Percentiles rank a stretch among this genome's conserved stretches.
phyloP scores from a whole-genome alignment of 2,113 vertebrate species.

The Platichthys flesus region DNA sequence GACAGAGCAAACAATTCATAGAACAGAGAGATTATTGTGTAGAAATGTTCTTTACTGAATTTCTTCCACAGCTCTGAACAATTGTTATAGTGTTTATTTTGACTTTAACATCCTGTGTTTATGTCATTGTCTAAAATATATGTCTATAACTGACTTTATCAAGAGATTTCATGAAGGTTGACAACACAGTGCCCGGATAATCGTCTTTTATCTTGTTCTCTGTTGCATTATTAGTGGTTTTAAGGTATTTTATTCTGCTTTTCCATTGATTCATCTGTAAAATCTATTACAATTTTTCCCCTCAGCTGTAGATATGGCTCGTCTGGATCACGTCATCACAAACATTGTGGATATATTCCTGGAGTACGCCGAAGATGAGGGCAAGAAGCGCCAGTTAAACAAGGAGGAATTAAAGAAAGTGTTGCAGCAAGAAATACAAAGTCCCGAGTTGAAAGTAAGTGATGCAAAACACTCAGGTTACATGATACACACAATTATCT shows the following conservation, averaged over 20 bases:
- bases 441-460: constrained; percentile 68
- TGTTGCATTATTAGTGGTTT: too few relatives aligned
- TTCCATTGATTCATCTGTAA: neutral
- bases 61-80: neutral
- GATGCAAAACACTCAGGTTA: neutral
- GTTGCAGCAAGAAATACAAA: constrained; percentile 66
- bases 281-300: neutral
- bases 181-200: too few relatives aligned
- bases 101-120: too few relatives aligned
- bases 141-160: too few relatives aligned
- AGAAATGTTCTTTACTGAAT: neutral
- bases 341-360: constrained; percentile 76
- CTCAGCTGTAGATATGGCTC: constrained; percentile 69
- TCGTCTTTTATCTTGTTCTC: too few relatives aligned
- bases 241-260: too few relatives aligned
- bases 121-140: too few relatives aligned
- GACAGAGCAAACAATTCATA: neutral
- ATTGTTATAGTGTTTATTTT: neutral
- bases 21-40: neutral
- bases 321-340: constrained; percentile 70
- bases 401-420: constrained; percentile 61
- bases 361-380: constrained; percentile 65
- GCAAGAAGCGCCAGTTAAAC: constrained; percentile 64
- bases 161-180: too few relatives aligned
- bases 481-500: neutral